Evolutionary conservation across 2,888 invertebrate species (phyloP).

Genomic region (Tinea trinotella): DNA sequence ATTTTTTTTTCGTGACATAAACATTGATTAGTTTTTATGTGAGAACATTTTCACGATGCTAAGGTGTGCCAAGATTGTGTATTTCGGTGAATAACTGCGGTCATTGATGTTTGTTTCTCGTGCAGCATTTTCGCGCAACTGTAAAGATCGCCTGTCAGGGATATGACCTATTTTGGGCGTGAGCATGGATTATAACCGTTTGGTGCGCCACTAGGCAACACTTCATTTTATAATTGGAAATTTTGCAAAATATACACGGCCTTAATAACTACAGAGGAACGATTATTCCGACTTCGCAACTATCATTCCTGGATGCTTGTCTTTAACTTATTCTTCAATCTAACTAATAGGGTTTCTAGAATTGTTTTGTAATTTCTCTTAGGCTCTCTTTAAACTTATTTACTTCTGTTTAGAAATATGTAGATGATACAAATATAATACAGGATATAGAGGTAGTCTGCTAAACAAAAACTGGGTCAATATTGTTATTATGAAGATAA

Average conservation of each 20-base stretch:
- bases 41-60: neutral
- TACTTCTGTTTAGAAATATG: too few relatives aligned
- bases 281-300: too few relatives aligned
- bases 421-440: too few relatives aligned
- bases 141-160: slow-evolving; percentile 45
- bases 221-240: neutral
- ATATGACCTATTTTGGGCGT: slow-evolving; percentile 61
- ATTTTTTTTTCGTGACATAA: neutral
- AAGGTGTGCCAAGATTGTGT: neutral
- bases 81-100: neutral
- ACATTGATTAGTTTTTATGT: neutral
- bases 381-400: too few relatives aligned
- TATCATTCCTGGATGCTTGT: too few relatives aligned
- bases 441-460: too few relatives aligned
- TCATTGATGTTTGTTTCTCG: neutral
- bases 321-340: too few relatives aligned
- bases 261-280: too few relatives aligned
- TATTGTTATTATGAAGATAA: too few relatives aligned
- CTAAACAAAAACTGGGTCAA: too few relatives aligned
- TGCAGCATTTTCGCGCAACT: slow-evolving; percentile 48
- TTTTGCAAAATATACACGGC: neutral
- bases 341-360: too few relatives aligned
- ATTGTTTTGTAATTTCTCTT: too few relatives aligned
- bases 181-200: slow-evolving; percentile 34
- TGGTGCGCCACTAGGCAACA: slow-evolving; percentile 18